A percentile compares a stretch with the other conserved stretches of the same genome.
Conservation (phyloP, 2,888 invertebrate species). For the Euclidia mi region DNA sequence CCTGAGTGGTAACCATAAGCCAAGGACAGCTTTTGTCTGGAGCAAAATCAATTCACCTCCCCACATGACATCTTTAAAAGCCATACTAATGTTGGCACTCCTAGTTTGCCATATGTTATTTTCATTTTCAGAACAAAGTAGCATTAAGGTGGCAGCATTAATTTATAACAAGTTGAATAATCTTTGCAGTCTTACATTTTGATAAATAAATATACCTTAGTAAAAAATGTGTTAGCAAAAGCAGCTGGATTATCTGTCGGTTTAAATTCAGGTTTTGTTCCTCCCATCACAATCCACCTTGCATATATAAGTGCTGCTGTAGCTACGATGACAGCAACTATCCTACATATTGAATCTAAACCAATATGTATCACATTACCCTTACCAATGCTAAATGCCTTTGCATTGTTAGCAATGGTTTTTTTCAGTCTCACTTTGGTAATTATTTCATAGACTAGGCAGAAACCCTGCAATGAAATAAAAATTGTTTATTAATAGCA, state of each 20-base stretch:
- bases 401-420: slow-evolving; percentile 26
- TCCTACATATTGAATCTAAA: slow-evolving; percentile 78
- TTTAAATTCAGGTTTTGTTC: slow-evolving; percentile 94
- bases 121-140: too few species aligned
- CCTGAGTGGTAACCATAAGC: too few species aligned
- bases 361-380: neutral
- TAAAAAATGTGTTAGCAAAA: slow-evolving; percentile 91
- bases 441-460: slow-evolving; percentile 92
- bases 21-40: too few species aligned
- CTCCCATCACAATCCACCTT: slow-evolving; percentile 95
- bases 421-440: slow-evolving; percentile 58
- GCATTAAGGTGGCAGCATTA: too few species aligned
- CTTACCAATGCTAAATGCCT: slow-evolving; percentile 10
- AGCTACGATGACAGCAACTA: slow-evolving; percentile 85
- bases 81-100: too few species aligned
- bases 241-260: slow-evolving; percentile 97
- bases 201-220: slow-evolving; percentile 89
- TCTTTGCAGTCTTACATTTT: too few species aligned
- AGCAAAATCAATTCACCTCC: too few species aligned
- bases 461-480: slow-evolving; percentile 87
- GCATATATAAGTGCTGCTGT: slow-evolving; percentile 88
- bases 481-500: neutral
- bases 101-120: too few species aligned
- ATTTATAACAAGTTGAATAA: too few species aligned
- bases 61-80: too few species aligned